Evolutionary conservation across 1,140 invertebrate species (phyloP), one percentile per base, ranked within the genome.

Genomic region (Drosophila mayri): DNA sequence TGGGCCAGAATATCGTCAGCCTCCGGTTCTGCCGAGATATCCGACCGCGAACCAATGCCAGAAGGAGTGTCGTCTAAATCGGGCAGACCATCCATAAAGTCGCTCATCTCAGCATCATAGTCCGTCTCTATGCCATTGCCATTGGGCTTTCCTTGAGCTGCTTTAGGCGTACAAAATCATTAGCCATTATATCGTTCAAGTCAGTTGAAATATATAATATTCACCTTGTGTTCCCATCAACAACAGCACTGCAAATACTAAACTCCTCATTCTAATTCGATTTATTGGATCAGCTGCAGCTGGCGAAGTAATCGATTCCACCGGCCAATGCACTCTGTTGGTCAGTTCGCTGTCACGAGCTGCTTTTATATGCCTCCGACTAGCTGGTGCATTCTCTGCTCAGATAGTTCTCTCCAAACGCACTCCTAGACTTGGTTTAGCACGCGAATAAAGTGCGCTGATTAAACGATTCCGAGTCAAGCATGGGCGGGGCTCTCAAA

Each of bases 71-170:
- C 71, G 10, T 78, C 77, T 0, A 79, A 62, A 43, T 84, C 62
- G 0, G 73, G 62, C 25, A 88, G 28, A 6, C 32, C 18, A 14
- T 54, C 60, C 84, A 88, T 88, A 43, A 88, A 88, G 11, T 77
- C 80, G 5, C 50, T 54, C 84, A 88, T 90, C 73, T 88, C 85
- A 0, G 11, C 18, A 6, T 71, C 84, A 35, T 88, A 88, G 44
- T 47, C 59, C 1, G n/a, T 62, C 12, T 68, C 76, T 12, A 72
- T 28, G 10, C 16, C 22, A 20, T 63, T 76, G 22, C 18, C 28
- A 11, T n/a, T 62, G 38, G 65, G 74, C 18, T 78, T 76, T 18
- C 66, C 44, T 46, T 73, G 71, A 41, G 50, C 84, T 86, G 25
- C 14, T 46, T 18, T 2, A 22, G 22, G 9, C 20, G 8, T 6